Evolutionary conservation across 2,888 invertebrate species (phyloP).

Genomic region (Pandemis corylana): DNA sequence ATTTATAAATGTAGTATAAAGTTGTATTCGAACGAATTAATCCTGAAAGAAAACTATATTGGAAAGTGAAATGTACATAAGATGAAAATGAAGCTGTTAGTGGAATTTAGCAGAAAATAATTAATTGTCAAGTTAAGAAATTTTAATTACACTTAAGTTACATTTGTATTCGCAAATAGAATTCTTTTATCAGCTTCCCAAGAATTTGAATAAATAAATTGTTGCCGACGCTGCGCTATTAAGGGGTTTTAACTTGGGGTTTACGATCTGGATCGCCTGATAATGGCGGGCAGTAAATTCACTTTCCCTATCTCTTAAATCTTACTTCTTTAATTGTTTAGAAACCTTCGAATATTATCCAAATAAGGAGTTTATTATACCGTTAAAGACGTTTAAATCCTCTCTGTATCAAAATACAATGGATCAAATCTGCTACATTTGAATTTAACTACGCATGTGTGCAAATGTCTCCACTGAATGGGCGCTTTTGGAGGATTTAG

Average conservation of each 20-base stretch:
- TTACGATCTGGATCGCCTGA: slow-evolving; percentile 68
- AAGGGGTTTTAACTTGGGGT: slow-evolving; percentile 65
- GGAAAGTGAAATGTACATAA: too few species aligned
- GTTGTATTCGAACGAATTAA: too few species aligned
- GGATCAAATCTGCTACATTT: neutral
- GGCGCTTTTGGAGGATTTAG: slow-evolving; percentile 19
- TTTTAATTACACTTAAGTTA: slow-evolving; percentile 18
- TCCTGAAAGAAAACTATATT: too few species aligned
- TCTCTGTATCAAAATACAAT: neutral
- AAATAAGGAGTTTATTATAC: slow-evolving; percentile 26
- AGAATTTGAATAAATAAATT: slow-evolving; percentile 70
- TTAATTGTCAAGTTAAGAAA: neutral
- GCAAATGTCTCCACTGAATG: slow-evolving; percentile 21
- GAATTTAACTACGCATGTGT: neutral
- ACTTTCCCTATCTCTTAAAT: slow-evolving; percentile 64
- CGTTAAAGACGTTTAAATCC: slow-evolving; percentile 10
- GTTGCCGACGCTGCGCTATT: slow-evolving; percentile 64
- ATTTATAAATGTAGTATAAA: too few species aligned
- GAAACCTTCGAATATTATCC: slow-evolving; percentile 42
- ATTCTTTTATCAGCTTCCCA: slow-evolving; percentile 54
- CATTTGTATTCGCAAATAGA: slow-evolving; percentile 46
- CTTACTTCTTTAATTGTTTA: slow-evolving; percentile 59
- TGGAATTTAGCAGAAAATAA: neutral
- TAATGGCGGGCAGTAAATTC: slow-evolving; percentile 68
- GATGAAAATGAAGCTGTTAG: neutral